Conservation (phyloP, 2,797 vertebrate genomes). For the Columba guinea region DNA sequence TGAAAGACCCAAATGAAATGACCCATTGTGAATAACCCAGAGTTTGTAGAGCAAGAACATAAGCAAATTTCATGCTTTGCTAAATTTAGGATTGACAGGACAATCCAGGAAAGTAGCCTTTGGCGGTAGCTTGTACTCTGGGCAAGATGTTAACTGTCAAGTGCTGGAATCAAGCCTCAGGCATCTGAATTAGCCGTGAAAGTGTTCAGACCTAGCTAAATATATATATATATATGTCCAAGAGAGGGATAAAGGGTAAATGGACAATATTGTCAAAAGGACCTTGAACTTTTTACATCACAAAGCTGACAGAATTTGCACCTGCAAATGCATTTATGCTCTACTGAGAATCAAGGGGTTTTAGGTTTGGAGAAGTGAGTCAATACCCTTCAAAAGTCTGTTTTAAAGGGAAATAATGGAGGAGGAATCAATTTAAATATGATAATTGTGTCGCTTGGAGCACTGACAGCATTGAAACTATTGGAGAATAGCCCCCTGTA, state of each 20-base stretch:
- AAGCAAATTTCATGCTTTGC: slow-evolving; percentile 17
- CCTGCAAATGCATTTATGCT: not conserved
- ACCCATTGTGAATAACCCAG: not conserved
- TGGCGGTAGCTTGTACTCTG: slow-evolving; percentile 40
- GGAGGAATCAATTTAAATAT: slow-evolving; percentile 1
- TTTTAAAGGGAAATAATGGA: not conserved
- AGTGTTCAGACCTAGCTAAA: slow-evolving; percentile 10
- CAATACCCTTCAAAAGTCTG: not conserved
- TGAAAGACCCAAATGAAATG: not conserved
- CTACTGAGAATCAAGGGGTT: not conserved
- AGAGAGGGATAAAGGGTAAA: not conserved
- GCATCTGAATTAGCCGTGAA: slow-evolving; percentile 63
- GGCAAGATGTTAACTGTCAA: slow-evolving; percentile 73
- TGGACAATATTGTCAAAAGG: slow-evolving; percentile 38
- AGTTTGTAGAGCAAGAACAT: not conserved
- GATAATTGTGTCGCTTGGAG: slow-evolving; percentile 2
- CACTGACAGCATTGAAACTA: not conserved
- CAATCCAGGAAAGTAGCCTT: slow-evolving; percentile 49
- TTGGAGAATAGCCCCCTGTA: not conserved
- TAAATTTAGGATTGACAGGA: slow-evolving; percentile 59
- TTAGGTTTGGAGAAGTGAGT: not conserved
- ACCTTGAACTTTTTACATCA: not conserved
- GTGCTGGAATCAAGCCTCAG: slow-evolving; percentile 67
- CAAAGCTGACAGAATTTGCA: not conserved
- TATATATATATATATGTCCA: not conserved